Evolutionary conservation across 2,797 vertebrate species (phyloP).

Genomic region (Cyclopterus lumpus): DNA sequence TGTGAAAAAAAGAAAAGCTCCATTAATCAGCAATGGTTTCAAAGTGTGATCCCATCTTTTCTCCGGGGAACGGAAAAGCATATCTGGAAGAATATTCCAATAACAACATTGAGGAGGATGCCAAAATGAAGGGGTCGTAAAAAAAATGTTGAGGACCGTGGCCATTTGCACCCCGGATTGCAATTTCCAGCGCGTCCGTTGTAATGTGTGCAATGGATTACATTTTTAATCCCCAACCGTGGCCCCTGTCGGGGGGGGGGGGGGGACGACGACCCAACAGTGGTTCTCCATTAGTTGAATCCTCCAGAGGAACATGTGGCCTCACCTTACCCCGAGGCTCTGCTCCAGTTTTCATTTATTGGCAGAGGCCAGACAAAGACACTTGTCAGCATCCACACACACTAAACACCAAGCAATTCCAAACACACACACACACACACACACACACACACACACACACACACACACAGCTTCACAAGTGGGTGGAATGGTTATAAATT

Average conservation of each 20-base stretch:
- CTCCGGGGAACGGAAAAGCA: not conserved
- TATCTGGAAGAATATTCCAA: not conserved
- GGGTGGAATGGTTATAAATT: conserved; percentile 42
- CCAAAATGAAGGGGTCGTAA: not conserved
- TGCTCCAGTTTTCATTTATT: conserved; percentile 79
- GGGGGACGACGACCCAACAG: conserved; percentile 62
- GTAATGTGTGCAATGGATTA: conserved; percentile 66
- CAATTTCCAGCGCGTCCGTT: conserved; percentile 37
- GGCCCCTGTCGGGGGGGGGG: conserved; percentile 41
- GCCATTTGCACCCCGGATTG: conserved; percentile 30
- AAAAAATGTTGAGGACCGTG: not conserved
- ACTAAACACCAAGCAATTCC: conserved; percentile 7
- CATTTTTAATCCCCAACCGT: conserved; percentile 65
- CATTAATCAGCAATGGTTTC: not conserved
- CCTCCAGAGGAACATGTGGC: conserved; percentile 73
- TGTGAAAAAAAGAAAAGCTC: not conserved
- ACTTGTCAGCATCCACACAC: conserved; percentile 66
- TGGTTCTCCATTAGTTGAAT: conserved; percentile 82
- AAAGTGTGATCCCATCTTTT: not conserved
- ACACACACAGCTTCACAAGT: conserved; percentile 14
- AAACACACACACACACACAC: conserved; percentile 8
- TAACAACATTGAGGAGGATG: not conserved
- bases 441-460: conserved; percentile 1
- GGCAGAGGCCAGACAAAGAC: conserved; percentile 75
- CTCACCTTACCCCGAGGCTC: conserved; percentile 78